phyloP scores from a whole-genome alignment of 2,888 invertebrate species.

The Xestia ashworthii region DNA sequence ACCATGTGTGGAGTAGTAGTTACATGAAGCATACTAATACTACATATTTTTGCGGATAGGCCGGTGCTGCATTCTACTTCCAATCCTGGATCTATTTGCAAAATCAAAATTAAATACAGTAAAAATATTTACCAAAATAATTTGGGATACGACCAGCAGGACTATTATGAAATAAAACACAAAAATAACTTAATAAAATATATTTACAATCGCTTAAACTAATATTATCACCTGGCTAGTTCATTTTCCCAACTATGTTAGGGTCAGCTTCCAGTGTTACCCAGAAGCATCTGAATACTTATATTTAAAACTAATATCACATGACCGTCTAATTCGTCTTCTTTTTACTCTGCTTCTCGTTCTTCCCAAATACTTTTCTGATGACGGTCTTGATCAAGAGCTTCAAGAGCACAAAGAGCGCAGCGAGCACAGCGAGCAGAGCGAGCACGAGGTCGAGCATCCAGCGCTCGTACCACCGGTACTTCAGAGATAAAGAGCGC shows the following conservation, averaged over 20 bases:
- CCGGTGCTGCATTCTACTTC: not conserved
- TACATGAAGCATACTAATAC: too few species aligned
- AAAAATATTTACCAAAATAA: too few species aligned
- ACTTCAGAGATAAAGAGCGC: slow-evolving; percentile 55
- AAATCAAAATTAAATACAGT: not conserved
- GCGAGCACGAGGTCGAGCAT: slow-evolving; percentile 54
- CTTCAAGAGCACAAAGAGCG: slow-evolving; percentile 10
- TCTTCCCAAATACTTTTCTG: slow-evolving; percentile 38
- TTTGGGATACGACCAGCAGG: too few species aligned
- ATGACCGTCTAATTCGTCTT: slow-evolving; percentile 23
- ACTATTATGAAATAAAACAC: not conserved
- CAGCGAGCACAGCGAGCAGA: slow-evolving; percentile 10
- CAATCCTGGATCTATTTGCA: not conserved
- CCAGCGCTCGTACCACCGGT: slow-evolving; percentile 61
- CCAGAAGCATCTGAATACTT: not conserved
- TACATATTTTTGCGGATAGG: not conserved
- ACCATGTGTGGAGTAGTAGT: too few species aligned
- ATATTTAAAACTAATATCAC: not conserved
- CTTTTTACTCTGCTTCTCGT: slow-evolving; percentile 24
- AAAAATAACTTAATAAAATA: not conserved
- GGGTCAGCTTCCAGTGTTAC: not conserved
- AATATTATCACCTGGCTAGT: not conserved
- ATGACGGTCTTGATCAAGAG: slow-evolving; percentile 16
- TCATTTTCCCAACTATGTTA: not conserved
- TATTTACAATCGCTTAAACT: slow-evolving; percentile 3